Evolutionary conservation across 2,113 vertebrate species (phyloP).

Genomic region (Equus przewalskii): DNA sequence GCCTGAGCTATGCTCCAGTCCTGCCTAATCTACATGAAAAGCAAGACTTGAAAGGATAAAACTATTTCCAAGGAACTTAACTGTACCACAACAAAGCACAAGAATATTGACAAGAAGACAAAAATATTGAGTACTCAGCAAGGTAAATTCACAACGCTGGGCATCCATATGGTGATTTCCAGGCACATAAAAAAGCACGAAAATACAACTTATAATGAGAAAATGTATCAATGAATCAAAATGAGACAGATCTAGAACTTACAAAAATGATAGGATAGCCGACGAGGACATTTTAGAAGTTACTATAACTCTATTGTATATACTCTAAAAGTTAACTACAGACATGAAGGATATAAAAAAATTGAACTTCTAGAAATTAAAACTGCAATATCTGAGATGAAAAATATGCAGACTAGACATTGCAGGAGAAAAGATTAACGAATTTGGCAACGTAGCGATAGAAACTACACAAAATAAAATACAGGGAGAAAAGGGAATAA

Average conservation of each 20-base stretch:
- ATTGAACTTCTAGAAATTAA: neutral
- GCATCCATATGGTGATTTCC: neutral
- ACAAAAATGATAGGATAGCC: neutral
- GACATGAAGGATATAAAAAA: neutral
- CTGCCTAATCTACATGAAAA: neutral
- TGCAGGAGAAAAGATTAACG: neutral
- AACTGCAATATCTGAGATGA: neutral
- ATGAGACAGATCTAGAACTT: neutral
- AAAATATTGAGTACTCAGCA: neutral
- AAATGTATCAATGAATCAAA: neutral
- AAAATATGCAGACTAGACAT: neutral
- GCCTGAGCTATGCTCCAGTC: neutral
- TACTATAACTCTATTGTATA: neutral
- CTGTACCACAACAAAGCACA: neutral
- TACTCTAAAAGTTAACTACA: neutral
- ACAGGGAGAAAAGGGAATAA: neutral
- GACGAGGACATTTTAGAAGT: neutral
- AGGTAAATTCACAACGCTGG: neutral
- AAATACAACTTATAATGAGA: neutral
- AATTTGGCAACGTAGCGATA: neutral
- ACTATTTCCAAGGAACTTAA: neutral
- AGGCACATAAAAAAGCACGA: neutral
- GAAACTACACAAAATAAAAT: neutral
- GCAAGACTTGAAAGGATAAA: neutral
- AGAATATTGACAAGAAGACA: neutral